A percentile compares a stretch with the other conserved stretches of the same genome.
Evolutionary conservation across 2,888 invertebrate genomes (phyloP).

Genomic region (Vannuccia rotundouncinata): DNA sequence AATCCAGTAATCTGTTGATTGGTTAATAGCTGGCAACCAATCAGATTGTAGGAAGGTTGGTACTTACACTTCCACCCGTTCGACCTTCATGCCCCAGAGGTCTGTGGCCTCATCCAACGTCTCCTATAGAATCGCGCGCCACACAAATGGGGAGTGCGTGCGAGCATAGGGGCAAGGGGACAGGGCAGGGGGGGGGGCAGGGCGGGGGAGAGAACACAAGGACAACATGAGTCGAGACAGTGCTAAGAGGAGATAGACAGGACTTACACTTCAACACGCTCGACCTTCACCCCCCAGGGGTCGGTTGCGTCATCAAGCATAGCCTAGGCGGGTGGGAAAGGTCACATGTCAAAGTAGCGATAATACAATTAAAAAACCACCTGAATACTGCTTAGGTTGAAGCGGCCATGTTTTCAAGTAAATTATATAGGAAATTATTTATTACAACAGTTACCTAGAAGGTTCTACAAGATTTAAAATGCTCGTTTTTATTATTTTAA

Average conservation of each 20-base stretch:
- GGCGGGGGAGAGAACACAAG: neutral
- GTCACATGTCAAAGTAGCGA: neutral
- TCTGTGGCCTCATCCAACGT: conserved; percentile 35
- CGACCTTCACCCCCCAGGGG: conserved; percentile 58
- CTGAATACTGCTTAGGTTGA: no score
- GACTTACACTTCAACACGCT: conserved; percentile 51
- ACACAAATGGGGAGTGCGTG: neutral
- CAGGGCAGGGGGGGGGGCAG: no score
- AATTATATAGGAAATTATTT: no score
- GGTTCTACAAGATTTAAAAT: no score
- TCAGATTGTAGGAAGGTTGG: neutral
- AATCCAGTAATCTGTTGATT: no score
- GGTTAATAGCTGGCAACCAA: neutral
- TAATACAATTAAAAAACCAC: no score
- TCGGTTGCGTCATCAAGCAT: conserved; percentile 57
- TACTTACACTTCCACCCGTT: conserved; percentile 35
- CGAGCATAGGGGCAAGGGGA: neutral
- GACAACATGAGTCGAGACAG: conserved; percentile 23
- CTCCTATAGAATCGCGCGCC: neutral
- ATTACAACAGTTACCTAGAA: no score
- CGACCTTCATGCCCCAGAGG: conserved; percentile 33
- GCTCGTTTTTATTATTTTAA: no score
- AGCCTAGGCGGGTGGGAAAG: conserved; percentile 22
- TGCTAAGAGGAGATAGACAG: neutral
- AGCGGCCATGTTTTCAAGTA: no score